Conservation (phyloP, 2,797 vertebrate genomes). For the Mormyrops boulengeri region DNA sequence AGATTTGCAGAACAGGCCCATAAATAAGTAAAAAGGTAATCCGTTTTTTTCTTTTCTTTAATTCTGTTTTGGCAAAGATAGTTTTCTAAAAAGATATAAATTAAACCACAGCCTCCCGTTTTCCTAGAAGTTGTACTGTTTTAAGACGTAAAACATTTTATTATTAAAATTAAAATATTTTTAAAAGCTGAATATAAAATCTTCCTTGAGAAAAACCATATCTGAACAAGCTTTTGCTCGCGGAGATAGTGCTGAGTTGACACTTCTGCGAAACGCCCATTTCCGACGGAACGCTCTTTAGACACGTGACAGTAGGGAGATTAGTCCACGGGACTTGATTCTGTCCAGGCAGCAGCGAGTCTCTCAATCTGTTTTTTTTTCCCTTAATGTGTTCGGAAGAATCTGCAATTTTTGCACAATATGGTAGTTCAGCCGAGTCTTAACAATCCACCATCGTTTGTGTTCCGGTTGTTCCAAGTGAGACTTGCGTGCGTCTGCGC, state of each 20-base stretch:
- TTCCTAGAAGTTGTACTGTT: constrained; percentile 61
- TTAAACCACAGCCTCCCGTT: constrained; percentile 66
- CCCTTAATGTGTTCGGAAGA: background rate
- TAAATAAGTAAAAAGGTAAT: constrained; percentile 59
- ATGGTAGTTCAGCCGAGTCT: background rate
- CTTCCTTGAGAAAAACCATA: background rate
- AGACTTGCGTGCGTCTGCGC: background rate
- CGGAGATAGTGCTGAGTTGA: background rate
- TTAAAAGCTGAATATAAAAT: background rate
- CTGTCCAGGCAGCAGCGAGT: background rate
- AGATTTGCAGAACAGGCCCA: constrained; percentile 45
- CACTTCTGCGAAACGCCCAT: background rate
- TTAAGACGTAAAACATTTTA: constrained; percentile 40
- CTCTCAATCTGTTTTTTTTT: background rate
- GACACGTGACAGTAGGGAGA: background rate
- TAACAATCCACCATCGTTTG: background rate
- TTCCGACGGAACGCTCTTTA: background rate
- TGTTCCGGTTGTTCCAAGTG: background rate
- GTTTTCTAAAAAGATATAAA: constrained; percentile 62
- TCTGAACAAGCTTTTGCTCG: background rate
- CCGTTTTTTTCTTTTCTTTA: constrained; percentile 43
- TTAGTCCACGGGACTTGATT: background rate
- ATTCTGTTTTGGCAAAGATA: constrained; percentile 37
- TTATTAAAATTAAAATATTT: background rate
- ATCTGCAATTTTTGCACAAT: background rate